Percentiles rank a stretch among this genome's conserved stretches.
Conservation (phyloP, 2,888 invertebrate species). For the Agrotis puta region DNA sequence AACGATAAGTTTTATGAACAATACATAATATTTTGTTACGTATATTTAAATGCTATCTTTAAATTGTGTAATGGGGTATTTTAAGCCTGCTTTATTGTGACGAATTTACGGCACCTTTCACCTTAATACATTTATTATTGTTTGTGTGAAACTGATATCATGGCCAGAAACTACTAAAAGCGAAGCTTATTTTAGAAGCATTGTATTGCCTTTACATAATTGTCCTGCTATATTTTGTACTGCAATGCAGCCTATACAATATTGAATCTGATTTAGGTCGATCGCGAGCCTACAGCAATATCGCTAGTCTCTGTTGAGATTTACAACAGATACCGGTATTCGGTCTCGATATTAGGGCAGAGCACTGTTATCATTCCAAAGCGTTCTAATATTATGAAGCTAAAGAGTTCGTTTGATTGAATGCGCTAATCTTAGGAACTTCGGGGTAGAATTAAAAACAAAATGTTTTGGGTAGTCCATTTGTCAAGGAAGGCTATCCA, state of each 20-base stretch:
- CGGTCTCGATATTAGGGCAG: background rate
- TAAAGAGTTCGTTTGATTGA: no score
- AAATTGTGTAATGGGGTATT: conserved; percentile 9
- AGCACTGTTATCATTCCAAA: no score
- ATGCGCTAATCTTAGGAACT: no score
- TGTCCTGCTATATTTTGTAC: background rate
- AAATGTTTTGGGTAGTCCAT: no score
- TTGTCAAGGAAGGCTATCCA: no score
- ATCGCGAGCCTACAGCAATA: conserved; percentile 2
- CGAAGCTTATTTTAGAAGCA: background rate
- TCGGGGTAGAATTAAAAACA: no score
- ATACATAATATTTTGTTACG: conserved; percentile 27
- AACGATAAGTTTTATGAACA: conserved; percentile 41
- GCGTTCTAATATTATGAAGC: background rate
- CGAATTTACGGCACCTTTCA: conserved; percentile 15
- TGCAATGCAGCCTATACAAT: conserved; percentile 2
- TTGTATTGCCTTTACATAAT: background rate
- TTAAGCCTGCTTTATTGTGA: conserved; percentile 23
- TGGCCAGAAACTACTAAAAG: background rate
- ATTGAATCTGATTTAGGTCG: background rate
- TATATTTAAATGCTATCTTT: conserved; percentile 5
- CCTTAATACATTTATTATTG: background rate
- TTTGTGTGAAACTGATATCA: conserved; percentile 2
- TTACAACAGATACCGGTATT: background rate
- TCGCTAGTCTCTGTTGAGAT: background rate